Conservation (phyloP, 1,140 invertebrate genomes). For the Drosophila nigrodunni region DNA sequence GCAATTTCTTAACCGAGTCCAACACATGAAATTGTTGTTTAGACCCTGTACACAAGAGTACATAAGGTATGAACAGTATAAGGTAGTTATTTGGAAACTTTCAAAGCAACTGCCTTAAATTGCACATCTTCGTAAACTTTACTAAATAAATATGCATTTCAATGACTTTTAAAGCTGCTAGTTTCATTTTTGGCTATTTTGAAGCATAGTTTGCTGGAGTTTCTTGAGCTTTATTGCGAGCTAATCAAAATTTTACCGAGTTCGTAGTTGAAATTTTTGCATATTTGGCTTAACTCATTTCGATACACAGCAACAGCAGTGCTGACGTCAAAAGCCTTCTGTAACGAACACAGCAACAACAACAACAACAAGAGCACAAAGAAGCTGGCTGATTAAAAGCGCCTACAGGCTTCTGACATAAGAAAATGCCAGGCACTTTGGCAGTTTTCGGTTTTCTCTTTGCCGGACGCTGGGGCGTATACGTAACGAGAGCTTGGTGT, state of each 20-base stretch:
- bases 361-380: conserved; percentile 9
- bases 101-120: too few relatives aligned
- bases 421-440: conserved; percentile 19
- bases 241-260: conserved; percentile 10
- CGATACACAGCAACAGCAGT: conserved; percentile 2
- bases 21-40: not conserved
- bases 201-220: too few relatives aligned
- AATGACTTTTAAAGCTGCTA: too few relatives aligned
- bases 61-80: too few relatives aligned
- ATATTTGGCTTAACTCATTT: conserved; percentile 38
- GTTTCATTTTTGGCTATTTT: too few relatives aligned
- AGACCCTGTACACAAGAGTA: too few relatives aligned
- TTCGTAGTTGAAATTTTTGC: conserved; percentile 4
- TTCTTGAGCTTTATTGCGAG: not conserved
- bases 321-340: conserved; percentile 42
- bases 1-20: not conserved
- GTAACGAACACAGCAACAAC: conserved; percentile 30
- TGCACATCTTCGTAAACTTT: too few relatives aligned
- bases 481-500: conserved; percentile 38
- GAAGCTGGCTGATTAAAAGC: conserved; percentile 46
- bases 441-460: conserved; percentile 8
- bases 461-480: conserved; percentile 21
- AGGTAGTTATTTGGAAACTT: too few relatives aligned
- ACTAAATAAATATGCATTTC: too few relatives aligned
- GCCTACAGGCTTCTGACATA: conserved; percentile 42